Evolutionary conservation across 2,797 vertebrate species (phyloP), one percentile per base, ranked within the genome.

Genomic region (Psittacula echo): DNA sequence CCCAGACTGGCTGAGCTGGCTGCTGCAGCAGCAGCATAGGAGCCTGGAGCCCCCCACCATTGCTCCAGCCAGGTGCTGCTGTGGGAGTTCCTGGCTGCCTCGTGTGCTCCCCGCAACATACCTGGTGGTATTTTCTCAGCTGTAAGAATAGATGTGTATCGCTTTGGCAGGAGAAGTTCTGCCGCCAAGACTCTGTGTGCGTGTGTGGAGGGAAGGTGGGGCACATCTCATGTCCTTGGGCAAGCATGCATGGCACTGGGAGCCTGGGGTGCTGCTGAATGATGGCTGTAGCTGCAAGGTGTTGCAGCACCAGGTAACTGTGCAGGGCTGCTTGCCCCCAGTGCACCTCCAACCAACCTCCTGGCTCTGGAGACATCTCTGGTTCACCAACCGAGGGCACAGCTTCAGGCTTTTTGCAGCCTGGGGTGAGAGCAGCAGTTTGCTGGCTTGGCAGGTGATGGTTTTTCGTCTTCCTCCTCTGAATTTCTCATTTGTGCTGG

Each of bases 1-100:
- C 89, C 85, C 93, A 85, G 73, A 71, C 87, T 61, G 89, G 79
- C 89, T 79, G 78, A 37, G 92, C 94, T 37, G 93, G 84, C 77
- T 92, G 76, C 79, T 2, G 2, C 2, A 5, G 2, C 0, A 2
- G 70, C 5, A 2, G 90, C 34, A 26, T 89, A 92, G 94, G 92
- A 94, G 95, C 92, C 65, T 4, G 1, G 4, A 58, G 72, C 45
- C 13, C n/a, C 74, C 79, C 16, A 17, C 44, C 2, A 3, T 22
- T 17, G 68, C 85, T 58, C 13, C 87, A 84, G 67, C 90, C 94
- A 82, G 92, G 70, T 85, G 95, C 81, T 89, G 93, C 89, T 41
- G 71, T 67, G 93, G 95, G 94, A 96, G 95, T 41, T 91, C 64
- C 85, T 21, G 77, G 67, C 89, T 79, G 70, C 8, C 3, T 54